Base-by-base conservation (phyloP, 37 sponge, comb jelly and placozoan species). In the Eunapius fragilis region DNA sequence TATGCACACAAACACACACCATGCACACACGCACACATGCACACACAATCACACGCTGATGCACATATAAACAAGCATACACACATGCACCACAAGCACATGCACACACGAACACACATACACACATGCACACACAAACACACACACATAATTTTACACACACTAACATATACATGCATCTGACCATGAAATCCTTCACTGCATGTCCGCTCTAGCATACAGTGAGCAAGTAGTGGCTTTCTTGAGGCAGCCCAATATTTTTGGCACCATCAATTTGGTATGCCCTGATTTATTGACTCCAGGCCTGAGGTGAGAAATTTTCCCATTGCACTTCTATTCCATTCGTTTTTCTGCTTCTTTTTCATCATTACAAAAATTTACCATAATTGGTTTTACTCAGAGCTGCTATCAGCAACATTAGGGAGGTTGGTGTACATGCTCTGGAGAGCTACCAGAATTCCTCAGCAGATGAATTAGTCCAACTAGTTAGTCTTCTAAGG, bases 221-320 rank as follows among this genome's bases (percentile, higher is more conserved):
- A 88, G 82, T 85, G 91, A 90, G 28, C 32, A 78, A 37, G 94
- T 95, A 75, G 85, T 92, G 17, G 71, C 36, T 37, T 95, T 95
- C 72, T 72, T 95, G 32, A 70, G 88, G 70, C 93, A 92, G 80
- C 88, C 96, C 0, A 67, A 90, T 69, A 81, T 95, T 11, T 87
- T 90, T 38, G 47, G 33, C 25, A 36, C 17, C 27, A 74, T 93
- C 33, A 67, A 47, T 3, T 24, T 33, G 14, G 82, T 87, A 2
- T 75, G 68, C 69, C 69, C 37, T 2, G 58, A 69, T 2, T 41
- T 67, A 35, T 28, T 89, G 23, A 25, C 78, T 23, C 34, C 30
- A 33, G 72, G 71, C 3, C 72, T 93, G 75, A 86, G 87, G 93
- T 90, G 41, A 70, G 45, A 12, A 0, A 25, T n/a, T 41, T 2